Conservation (phyloP, 2,113 vertebrate species). For the Prochilodus magdalenae region DNA sequence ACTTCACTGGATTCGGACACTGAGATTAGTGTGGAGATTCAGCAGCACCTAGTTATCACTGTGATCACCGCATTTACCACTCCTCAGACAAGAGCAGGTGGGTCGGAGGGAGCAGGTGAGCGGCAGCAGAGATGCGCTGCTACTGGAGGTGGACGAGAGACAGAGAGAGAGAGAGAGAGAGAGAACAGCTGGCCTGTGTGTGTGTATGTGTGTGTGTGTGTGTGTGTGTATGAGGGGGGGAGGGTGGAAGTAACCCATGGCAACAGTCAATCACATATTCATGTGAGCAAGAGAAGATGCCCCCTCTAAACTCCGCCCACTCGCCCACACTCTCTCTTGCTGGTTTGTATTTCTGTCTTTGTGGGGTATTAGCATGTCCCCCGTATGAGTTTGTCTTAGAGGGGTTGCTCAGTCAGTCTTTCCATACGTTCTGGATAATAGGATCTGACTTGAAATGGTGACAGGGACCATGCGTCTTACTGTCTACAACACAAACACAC, state of each 20-base stretch:
- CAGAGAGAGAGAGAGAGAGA: neutral
- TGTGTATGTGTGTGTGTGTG: constrained; percentile 24
- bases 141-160: neutral
- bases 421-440: no score
- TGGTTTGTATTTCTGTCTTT: neutral
- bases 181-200: constrained; percentile 34
- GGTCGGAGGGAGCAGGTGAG: constrained; percentile 35
- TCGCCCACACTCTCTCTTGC: neutral
- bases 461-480: no score
- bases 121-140: constrained; percentile 6
- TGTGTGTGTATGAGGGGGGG: no score
- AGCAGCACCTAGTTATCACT: neutral
- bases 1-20: neutral
- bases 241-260: constrained; percentile 36
- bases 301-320: constrained; percentile 20
- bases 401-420: no score
- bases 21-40: neutral
- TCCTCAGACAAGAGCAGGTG: constrained; percentile 37
- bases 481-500: no score
- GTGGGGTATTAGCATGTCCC: no score
- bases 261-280: constrained; percentile 50
- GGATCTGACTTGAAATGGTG: no score
- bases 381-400: no score
- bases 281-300: constrained; percentile 32
- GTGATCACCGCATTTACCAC: neutral